Conservation (phyloP, 23 tunicate species). For the Ciona savignyi region DNA sequence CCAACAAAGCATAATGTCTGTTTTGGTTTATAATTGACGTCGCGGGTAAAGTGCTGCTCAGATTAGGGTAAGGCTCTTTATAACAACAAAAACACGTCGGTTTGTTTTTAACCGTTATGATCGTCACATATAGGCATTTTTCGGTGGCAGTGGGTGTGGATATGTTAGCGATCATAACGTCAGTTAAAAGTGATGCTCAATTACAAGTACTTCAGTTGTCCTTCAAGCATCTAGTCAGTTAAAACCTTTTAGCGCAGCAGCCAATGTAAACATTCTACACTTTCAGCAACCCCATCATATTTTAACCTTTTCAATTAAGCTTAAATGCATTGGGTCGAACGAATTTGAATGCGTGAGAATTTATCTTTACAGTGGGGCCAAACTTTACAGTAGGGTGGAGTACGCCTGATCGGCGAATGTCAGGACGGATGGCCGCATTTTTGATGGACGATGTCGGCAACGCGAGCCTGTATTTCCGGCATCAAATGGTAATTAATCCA, state of each 20-base stretch:
- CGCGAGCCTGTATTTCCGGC: background rate
- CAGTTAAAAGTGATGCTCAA: background rate
- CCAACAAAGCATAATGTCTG: background rate
- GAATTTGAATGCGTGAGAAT: too few species aligned
- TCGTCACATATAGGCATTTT: background rate
- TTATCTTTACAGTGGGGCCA: too few species aligned
- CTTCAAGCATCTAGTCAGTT: background rate
- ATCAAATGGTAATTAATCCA: background rate
- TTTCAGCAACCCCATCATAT: background rate
- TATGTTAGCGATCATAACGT: background rate
- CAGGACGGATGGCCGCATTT: slow-evolving; percentile 1
- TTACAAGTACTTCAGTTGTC: background rate
- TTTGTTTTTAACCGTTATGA: background rate
- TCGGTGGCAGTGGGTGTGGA: background rate
- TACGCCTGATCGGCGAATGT: background rate
- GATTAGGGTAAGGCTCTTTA: background rate
- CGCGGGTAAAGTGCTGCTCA: background rate
- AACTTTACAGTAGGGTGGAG: too few species aligned
- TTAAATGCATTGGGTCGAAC: too few species aligned
- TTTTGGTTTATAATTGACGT: background rate
- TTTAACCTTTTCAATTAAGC: too few species aligned
- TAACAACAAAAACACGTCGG: background rate
- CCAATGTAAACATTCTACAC: background rate
- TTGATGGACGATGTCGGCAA: background rate
- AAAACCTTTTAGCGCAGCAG: background rate